Conservation (phyloP, 2,113 vertebrate genomes). For the Dasyprocta punctata region DNA sequence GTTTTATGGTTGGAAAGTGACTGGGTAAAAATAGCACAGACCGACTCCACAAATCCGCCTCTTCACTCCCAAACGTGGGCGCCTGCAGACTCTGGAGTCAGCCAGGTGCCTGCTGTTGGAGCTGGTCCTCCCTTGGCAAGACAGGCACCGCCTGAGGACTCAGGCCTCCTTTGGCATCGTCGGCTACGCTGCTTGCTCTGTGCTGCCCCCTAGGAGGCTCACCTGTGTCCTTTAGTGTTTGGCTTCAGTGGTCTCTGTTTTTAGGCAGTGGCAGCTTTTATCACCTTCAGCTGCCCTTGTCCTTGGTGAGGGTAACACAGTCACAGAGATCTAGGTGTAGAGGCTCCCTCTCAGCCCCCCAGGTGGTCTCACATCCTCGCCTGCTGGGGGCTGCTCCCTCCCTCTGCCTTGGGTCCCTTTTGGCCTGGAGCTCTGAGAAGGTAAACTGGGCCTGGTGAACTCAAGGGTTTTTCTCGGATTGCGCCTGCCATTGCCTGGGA, state of each 20-base stretch:
- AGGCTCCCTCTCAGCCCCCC: not conserved
- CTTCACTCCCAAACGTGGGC: not conserved
- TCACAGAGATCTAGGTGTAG: not conserved
- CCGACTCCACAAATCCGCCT: conserved; percentile 38
- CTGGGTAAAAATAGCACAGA: conserved; percentile 65
- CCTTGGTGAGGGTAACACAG: not conserved
- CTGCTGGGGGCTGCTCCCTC: not conserved
- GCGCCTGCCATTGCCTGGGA: not conserved
- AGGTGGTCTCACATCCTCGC: not conserved
- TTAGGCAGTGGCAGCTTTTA: not conserved
- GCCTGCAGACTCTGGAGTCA: not conserved
- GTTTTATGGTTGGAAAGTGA: conserved; percentile 76
- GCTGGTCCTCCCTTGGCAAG: not conserved
- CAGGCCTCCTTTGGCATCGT: not conserved
- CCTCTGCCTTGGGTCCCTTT: not conserved
- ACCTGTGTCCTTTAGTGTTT: not conserved
- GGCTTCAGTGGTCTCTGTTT: not conserved
- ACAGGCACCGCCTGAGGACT: not conserved
- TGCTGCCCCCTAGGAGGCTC: not conserved
- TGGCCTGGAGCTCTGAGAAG: not conserved
- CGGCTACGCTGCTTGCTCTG: not conserved
- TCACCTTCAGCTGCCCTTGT: not conserved
- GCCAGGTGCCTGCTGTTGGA: not conserved
- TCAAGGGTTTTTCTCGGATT: not conserved
- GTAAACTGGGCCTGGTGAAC: not conserved